Evolutionary conservation across 2,113 vertebrate genomes (phyloP).

Genomic region (Tretioscincus oriximinensis): DNA sequence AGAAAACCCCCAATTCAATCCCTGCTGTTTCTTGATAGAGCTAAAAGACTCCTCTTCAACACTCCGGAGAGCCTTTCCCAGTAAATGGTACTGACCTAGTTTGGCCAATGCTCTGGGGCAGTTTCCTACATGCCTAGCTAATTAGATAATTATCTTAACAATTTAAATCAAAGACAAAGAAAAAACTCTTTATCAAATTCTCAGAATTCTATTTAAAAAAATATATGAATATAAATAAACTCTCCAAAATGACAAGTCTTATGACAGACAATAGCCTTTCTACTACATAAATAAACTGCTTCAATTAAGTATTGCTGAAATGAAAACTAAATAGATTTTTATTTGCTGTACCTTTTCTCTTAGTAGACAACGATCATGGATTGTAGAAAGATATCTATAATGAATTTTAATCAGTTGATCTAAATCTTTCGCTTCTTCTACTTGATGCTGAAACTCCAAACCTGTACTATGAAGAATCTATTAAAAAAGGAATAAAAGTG

Average conservation of each 20-base stretch:
- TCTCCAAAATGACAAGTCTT: background rate
- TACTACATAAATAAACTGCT: background rate
- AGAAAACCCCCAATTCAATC: too few relatives aligned
- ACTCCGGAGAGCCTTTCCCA: background rate
- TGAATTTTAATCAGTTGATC: conserved; percentile 98
- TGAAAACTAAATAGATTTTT: background rate
- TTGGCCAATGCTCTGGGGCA: too few relatives aligned
- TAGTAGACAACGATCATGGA: conserved; percentile 93
- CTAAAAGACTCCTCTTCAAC: too few relatives aligned
- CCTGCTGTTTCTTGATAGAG: too few relatives aligned
- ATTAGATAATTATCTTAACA: background rate
- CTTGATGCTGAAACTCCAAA: conserved; percentile 96
- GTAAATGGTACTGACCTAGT: background rate
- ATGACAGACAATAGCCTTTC: background rate
- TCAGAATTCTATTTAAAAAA: background rate
- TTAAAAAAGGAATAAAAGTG: conserved; percentile 33
- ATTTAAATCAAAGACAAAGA: conserved; percentile 2
- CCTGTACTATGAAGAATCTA: conserved; percentile 98
- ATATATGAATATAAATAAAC: background rate
- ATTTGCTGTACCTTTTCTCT: conserved; percentile 87
- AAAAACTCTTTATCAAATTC: background rate
- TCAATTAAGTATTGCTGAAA: background rate
- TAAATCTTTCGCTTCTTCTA: conserved; percentile 96
- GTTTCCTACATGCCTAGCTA: too few relatives aligned
- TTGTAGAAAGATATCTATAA: conserved; percentile 94